Base-by-base conservation (phyloP, 2,888 invertebrate species). In the Amblyjoppa fuscipennis region DNA sequence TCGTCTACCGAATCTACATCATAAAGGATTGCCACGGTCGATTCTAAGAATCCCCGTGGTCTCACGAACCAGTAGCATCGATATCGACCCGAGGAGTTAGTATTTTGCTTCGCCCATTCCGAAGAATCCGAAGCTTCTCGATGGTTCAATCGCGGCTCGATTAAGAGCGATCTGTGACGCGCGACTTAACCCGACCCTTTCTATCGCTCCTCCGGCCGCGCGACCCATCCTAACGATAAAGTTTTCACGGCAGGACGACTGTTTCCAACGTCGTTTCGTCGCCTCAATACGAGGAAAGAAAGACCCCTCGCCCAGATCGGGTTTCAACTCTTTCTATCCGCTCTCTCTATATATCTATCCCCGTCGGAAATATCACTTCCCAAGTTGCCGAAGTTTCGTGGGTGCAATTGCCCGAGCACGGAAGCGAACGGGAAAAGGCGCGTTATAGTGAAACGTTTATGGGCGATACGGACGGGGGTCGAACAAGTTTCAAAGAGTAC, bases 351-450 rank as follows among this genome's bases (percentile, higher is more conserved):
- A 61, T 79, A 45, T 81, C 53, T 70, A 69, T 64, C 9, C 64
- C 64, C 31, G 61, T 66, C 84, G 84, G 78, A 81, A 81, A 85
- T 85, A 85, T 81, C 84, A 85, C 78, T 78, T 85, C 64, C 28
- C 59, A 75, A 78, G 68, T 69, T 79, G 69, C 28, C 31, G 28
- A 83, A 78, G 53, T 78, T 85, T 81, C 45, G 75, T 45, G 28
- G 13, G 76, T 53, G 74, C 78, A 34, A 61, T 69, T 78, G 68
- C 53, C 41, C 61, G 38, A 81, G 49, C 45, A 64, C 64, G 64
- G 34, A 64, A 31, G 64, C 34, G 51, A 75, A 81, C 53, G 49
- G 69, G 56, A 81, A 75, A 81, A 69, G 76, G 61, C 45, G 49
- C 25, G 69, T 70, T 56, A 66, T 78, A 78, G 75, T 74, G 53